Base-by-base conservation (phyloP, 2,888 invertebrate genomes). In the Octodonta nipae region DNA sequence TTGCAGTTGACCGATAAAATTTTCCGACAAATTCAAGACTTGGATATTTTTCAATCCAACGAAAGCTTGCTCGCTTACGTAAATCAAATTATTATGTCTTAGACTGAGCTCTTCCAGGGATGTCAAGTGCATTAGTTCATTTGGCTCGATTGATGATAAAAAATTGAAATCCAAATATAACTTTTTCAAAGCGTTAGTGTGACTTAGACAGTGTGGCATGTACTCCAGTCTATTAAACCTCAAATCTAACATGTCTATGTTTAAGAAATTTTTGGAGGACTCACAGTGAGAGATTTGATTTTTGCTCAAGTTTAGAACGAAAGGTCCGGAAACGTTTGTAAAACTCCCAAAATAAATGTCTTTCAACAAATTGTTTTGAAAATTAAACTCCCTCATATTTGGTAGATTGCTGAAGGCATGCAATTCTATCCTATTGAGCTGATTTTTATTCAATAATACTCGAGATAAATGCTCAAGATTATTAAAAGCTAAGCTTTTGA, bases 361-460 rank as follows among this genome's bases (percentile, higher is more conserved):
- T 13, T 73, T 73, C 31, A 88, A 62, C 46, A 76, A 71, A 56
- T 88, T 88, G 47, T 76, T 73, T 61, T 85, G 85, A 38, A 88
- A 64, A 58, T 88, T 86, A 34, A 91, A 64, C 50, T 78, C 75
- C 43, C 77, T 73, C 46, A 92, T 63, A 54, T 73, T 76, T 13
- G 81, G 77, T 49, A 89, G 66, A 53, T 83, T 77, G 34, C 71
- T 67, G 53, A 91, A 83, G 4, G 86, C 76, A 32, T 73, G 71
- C 26, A 71, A 70, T 37, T 78, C 78, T 47, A 92, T 73, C 42
- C 72, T 71, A 40, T 68, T 68, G 49, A 92, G 72, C 47, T 75
- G 68, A 64, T 92, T 92, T 53, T 82, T 77, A 32, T 85, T 80
- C 46, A 92, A 65, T 57, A 88, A 82, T 49, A 92, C 67, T 52